These are phyloP conservation scores for Serrognathus titanus DNA, from an alignment of 2,888 invertebrate genomes.

Conservation along the genomic window DNA sequence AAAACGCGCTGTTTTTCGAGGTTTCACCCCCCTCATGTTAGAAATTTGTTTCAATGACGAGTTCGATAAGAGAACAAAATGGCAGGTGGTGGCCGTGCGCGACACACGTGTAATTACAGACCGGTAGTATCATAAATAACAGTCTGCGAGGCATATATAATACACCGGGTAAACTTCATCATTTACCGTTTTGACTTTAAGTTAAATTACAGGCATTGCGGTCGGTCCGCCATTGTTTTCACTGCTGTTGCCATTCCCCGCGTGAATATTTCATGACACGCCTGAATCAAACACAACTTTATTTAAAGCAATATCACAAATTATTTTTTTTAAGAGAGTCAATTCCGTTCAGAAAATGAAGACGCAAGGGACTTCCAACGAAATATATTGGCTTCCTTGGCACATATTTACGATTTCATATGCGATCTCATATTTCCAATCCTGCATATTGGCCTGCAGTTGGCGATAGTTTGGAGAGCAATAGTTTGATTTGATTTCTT, in stretches of 20 bases:
- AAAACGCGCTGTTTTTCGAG: slow-evolving; percentile 22
- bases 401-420: slow-evolving; percentile 12
- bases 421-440: background rate
- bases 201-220: slow-evolving; percentile 5
- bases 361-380: slow-evolving; percentile 1
- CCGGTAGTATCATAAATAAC: slow-evolving; percentile 18
- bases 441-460: no score
- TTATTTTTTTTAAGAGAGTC: no score
- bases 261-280: background rate
- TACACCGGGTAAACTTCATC: slow-evolving; percentile 5
- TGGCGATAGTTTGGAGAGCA: no score
- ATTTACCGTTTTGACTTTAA: slow-evolving; percentile 6
- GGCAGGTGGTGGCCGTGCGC: slow-evolving; percentile 27
- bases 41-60: slow-evolving; percentile 24
- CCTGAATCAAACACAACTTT: background rate
- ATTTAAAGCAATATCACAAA: no score
- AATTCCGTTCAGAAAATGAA: no score
- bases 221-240: background rate
- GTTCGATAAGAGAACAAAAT: slow-evolving; percentile 25
- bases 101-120: slow-evolving; percentile 16
- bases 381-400: slow-evolving; percentile 4
- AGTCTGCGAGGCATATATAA: slow-evolving; percentile 11
- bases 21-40: background rate
- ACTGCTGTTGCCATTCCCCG: background rate
- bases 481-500: no score